Conservation (phyloP, 1,140 invertebrate genomes). For the Neuroterus valhalla region DNA sequence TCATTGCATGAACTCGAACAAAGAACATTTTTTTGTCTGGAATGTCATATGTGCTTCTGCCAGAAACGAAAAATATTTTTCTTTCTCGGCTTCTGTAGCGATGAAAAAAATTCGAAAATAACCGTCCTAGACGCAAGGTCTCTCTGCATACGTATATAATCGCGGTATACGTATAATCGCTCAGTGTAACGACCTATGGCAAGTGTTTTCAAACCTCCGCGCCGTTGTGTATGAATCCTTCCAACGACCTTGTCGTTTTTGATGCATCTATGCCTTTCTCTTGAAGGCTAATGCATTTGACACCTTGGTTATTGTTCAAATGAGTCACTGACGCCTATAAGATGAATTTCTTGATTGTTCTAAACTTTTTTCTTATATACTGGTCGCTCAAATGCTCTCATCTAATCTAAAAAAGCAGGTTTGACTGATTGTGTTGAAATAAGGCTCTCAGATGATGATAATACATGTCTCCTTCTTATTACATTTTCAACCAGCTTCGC, state of each 20-base stretch:
- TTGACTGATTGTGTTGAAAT: too few relatives aligned
- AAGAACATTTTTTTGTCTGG: not conserved
- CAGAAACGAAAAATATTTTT: constrained; percentile 43
- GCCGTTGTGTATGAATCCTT: constrained; percentile 44
- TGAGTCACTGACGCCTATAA: constrained; percentile 6
- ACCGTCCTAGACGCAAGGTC: constrained; percentile 23
- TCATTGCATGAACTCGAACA: not conserved
- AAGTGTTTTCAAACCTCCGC: constrained; percentile 30
- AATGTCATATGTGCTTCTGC: not conserved
- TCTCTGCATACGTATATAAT: constrained; percentile 14
- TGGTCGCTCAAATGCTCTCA: not conserved
- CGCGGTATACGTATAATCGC: constrained; percentile 37
- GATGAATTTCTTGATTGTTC: not conserved
- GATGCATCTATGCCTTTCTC: constrained; percentile 13
- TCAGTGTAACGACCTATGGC: constrained; percentile 53
- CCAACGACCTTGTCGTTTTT: constrained; percentile 52
- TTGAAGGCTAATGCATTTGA: constrained; percentile 22
- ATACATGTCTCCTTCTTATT: too few relatives aligned
- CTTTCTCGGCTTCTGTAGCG: constrained; percentile 36
- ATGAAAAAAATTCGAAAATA: constrained; percentile 53
- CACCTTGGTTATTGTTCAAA: constrained; percentile 6
- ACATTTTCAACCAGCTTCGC: too few relatives aligned
- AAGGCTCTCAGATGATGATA: too few relatives aligned
- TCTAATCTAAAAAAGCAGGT: not conserved
- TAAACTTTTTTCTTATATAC: not conserved